Conservation (phyloP, 2,888 invertebrate genomes). For the Achlya flavicornis region DNA sequence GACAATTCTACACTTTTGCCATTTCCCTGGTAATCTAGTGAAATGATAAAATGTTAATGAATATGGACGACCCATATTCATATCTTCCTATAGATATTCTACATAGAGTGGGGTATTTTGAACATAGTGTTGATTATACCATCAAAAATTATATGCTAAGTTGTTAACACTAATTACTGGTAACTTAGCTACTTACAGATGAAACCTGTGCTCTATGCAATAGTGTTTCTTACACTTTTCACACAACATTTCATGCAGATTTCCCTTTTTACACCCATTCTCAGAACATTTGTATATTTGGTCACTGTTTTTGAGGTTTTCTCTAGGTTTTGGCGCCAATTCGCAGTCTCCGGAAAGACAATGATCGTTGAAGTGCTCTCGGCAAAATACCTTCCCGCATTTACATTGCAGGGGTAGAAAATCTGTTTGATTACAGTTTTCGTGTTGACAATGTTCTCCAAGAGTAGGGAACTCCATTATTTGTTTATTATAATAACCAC, state of each 20-base stretch:
- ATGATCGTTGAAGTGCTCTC: slow-evolving; percentile 85
- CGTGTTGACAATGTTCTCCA: slow-evolving; percentile 86
- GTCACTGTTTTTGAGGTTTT: slow-evolving; percentile 67
- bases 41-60: too few relatives aligned
- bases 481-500: not conserved
- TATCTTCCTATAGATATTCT: too few relatives aligned
- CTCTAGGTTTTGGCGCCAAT: slow-evolving; percentile 67
- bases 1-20: too few relatives aligned
- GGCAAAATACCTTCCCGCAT: slow-evolving; percentile 86
- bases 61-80: too few relatives aligned
- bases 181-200: slow-evolving; percentile 66
- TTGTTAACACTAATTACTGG: too few relatives aligned
- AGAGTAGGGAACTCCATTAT: slow-evolving; percentile 90
- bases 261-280: slow-evolving; percentile 83
- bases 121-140: too few relatives aligned
- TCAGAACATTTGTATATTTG: slow-evolving; percentile 82
- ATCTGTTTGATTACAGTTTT: slow-evolving; percentile 87
- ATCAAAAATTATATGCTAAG: too few relatives aligned
- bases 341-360: slow-evolving; percentile 80
- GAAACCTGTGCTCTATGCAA: slow-evolving; percentile 87
- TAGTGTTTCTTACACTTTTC: slow-evolving; percentile 86
- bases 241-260: slow-evolving; percentile 86
- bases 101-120: too few relatives aligned
- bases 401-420: slow-evolving; percentile 88
- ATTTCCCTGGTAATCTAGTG: too few relatives aligned